Evolutionary conservation across 2,888 invertebrate genomes (phyloP), one percentile per base, ranked within the genome.

Genomic region (Rhodophaea formosa): DNA sequence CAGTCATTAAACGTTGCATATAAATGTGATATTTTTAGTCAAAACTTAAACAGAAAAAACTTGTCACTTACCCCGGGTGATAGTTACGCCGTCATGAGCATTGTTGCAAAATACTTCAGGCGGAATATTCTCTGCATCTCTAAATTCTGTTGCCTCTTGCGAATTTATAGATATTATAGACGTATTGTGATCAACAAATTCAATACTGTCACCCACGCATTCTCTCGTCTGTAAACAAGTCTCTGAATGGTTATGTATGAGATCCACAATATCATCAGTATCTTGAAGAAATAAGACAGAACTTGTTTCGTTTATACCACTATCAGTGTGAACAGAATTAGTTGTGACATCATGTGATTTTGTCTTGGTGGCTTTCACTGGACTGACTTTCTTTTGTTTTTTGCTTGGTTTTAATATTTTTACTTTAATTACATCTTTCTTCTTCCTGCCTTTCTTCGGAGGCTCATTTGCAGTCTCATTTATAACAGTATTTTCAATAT

Each of bases 171-270:
- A 78, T 62, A 88, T 70, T n/a, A 82, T 61, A 10, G 88, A 82
- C 30, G 69, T 67, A 0, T 63, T 69, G 16, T 72, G 74, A 3
- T 86, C 80, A 43, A 88, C 59, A 42, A 83, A 74, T 67, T 85
- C 80, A 0, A 88, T 64, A 59, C 88, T 86, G 42, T 82, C 72
- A 0, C 69, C 74, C 14, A 86, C 62, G 69, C 89, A 88, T 47
- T 90, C 89, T 46, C 82, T 75, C 0, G 83, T 77, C 15, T 80
- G 79, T 0, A 90, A 70, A 59, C 90, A 91, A 0, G 90, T 86
- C 56, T 90, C 89, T 0, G 90, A 86, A 65, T 90, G 90, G 60
- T 90, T 90, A 58, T 91, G 90, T 63, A 89, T 88, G 0, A 89
- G 77, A 43, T 89, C 86, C 0, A 86, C 70, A 57, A 77, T 85